Evolutionary conservation across 2,113 vertebrate genomes (phyloP).

Genomic region (Theristicus caerulescens): DNA sequence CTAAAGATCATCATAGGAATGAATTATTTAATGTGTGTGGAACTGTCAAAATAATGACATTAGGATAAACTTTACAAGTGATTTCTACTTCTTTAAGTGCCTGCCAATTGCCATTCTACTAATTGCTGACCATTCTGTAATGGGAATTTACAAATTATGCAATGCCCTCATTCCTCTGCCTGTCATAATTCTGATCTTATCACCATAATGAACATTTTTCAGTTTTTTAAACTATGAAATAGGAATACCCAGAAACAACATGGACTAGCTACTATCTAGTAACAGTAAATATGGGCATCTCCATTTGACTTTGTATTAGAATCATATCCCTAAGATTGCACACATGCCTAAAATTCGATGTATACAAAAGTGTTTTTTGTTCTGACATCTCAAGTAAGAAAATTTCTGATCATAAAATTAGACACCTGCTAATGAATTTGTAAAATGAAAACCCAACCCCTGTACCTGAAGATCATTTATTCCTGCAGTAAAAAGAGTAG

Average conservation of each 20-base stretch:
- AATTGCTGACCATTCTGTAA: neutral
- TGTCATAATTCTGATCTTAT: neutral
- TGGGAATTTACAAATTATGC: neutral
- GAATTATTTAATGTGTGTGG: neutral
- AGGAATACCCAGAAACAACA: neutral
- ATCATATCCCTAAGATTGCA: rapidly evolving
- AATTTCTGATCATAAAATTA: neutral
- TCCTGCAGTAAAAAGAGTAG: neutral
- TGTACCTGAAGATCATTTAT: neutral
- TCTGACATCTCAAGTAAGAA: neutral
- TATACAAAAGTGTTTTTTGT: neutral
- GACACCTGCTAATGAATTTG: neutral
- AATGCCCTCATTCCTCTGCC: neutral
- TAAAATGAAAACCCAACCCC: neutral
- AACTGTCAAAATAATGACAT: neutral
- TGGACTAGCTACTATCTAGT: neutral
- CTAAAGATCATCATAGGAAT: neutral
- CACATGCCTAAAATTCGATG: neutral
- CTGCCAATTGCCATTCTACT: neutral
- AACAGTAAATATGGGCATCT: neutral
- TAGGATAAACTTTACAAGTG: neutral
- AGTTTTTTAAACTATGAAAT: neutral
- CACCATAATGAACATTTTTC: neutral
- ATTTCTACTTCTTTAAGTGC: neutral
- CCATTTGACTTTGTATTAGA: neutral